Evolutionary conservation across 1,140 invertebrate genomes (phyloP), one percentile per base, ranked within the genome.

Genomic region (Mactra quadrangularis): DNA sequence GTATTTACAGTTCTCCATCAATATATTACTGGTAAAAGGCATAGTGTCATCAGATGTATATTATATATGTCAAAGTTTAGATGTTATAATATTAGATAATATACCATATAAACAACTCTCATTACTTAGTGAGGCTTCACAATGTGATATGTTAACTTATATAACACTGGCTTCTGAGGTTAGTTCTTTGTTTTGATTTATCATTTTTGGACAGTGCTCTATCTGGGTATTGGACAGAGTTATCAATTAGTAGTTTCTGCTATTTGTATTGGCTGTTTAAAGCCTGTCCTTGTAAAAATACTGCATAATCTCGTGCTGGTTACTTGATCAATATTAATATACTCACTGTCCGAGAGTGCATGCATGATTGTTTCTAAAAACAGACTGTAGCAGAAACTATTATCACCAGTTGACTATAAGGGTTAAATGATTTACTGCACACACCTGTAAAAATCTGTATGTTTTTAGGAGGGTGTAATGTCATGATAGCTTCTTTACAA

Each of bases 81-180:
- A 59, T 31, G 55, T 68, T 35, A 45, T 78, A 38, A 27, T 35
- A 41, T 35, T 78, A 19, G 62, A 53, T 13, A 31, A n/a, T 6
- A 22, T 78, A 25, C 45, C 45, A 15, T 78, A 78, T 47, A 62
- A 57, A 78, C 60, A 38, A n/a, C 50, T 78, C 7, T 27, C 35
- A 27, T 62, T 38, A 45, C 33, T 78, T n/a, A 64, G 59, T 55
- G 45, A 55, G 17, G 60, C 76, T 1, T 15, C 62, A 52, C 41
- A 78, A 22, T n/a, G n/a, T 41, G 76, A 78, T 29, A 50, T 78
- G 76, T 19, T 78, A 1, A 78, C 60, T 3, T 78, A 78, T 68
- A 47, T 68, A 53, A 38, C 62, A 17, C 52, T 78, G 19, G 76
- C 76, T 55, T 68, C 60, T 22, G 60, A 78, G 76, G 76, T 78